Evolutionary conservation across 2,113 vertebrate genomes (phyloP), one percentile per base, ranked within the genome.

Genomic region (Indri indri): DNA sequence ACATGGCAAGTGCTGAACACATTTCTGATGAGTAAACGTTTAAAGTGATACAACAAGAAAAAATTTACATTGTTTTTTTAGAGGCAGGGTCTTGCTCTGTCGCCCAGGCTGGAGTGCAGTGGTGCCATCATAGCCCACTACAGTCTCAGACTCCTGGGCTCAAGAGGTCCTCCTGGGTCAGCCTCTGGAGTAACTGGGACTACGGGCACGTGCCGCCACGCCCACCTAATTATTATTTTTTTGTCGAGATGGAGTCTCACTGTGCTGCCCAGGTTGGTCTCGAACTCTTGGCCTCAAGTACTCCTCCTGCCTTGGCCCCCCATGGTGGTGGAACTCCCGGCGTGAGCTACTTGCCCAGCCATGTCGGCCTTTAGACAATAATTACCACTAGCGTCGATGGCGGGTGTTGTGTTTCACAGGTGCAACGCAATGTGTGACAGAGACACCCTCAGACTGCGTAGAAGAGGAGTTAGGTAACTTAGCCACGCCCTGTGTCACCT

Each of bases 171-270:
- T 70, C 18, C n/a, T 37, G 66, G 34, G 5, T 70, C 66, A 70
- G 66, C n/a, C n/a, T 37, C 66, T 32, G 16, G 65, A 70, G 66
- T 70, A 70, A 18, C 66, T 22, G 8, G n/a, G 8, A 37, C n/a
- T 22, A 37, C 17, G 37, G n/a, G 8, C 18, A 20, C 0, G 2
- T 22, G 20, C n/a, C n/a, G 37, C 20, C 20, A 37, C 4, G n/a
- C 66, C 8, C 8, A 34, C n/a, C 8, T 42, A 42, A 42, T 42
- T 70, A 18, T 70, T 5, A 37, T 20, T 20, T 37, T 70, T 70
- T 70, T 70, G 66, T 70, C 9, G n/a, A 70, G n/a, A 70, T 34
- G 4, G n/a, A 2, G 66, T 37, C n/a, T 70, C 66, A 20, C n/a
- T 23, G 3, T 40, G 68, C 18, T 70, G n/a, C 68, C 68, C n/a